These are phyloP conservation scores for Caenorhabditis uteleia DNA, from an alignment of 2,888 invertebrate species.

Conservation along the genomic window DNA sequence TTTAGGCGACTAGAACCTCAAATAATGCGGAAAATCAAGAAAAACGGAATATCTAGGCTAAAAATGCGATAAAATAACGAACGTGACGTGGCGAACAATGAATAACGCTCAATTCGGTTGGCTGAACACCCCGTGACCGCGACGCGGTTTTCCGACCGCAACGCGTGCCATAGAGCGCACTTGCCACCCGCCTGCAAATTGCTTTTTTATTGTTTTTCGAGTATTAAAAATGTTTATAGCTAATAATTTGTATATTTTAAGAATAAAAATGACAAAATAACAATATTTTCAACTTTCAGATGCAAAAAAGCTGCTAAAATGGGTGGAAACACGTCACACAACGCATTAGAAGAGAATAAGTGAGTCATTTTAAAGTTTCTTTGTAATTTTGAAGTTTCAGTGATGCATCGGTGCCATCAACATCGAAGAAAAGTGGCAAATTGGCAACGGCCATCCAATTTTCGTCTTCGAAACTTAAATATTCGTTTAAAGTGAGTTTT, in stretches of 20 bases:
- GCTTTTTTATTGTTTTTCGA: constrained; percentile 6
- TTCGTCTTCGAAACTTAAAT: constrained; percentile 11
- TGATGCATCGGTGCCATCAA: not conserved
- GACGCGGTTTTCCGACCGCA: constrained; percentile 31
- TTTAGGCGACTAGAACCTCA: not conserved
- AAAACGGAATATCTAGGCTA: not conserved
- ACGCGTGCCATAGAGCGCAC: constrained; percentile 24
- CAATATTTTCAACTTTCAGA: not conserved
- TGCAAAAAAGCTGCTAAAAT: not conserved
- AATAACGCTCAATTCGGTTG: constrained; percentile 7
- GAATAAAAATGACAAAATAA: no score
- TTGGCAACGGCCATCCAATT: no score
- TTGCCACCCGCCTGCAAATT: constrained; percentile 8
- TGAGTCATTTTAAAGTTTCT: not conserved
- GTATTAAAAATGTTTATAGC: not conserved
- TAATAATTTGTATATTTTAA: no score
- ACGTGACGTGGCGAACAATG: constrained; percentile 35
- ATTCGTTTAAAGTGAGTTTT: constrained; percentile 36
- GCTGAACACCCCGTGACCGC: constrained; percentile 43
- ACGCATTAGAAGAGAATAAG: not conserved
- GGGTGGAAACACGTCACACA: not conserved
- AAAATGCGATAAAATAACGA: constrained; percentile 1
- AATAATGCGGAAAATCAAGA: not conserved
- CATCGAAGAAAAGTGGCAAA: constrained; percentile 1
- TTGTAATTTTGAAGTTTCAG: not conserved